Percentiles rank a stretch among this genome's conserved stretches.
phyloP scores from a whole-genome alignment of 2,113 vertebrate species.

The Pao palembangensis region DNA sequence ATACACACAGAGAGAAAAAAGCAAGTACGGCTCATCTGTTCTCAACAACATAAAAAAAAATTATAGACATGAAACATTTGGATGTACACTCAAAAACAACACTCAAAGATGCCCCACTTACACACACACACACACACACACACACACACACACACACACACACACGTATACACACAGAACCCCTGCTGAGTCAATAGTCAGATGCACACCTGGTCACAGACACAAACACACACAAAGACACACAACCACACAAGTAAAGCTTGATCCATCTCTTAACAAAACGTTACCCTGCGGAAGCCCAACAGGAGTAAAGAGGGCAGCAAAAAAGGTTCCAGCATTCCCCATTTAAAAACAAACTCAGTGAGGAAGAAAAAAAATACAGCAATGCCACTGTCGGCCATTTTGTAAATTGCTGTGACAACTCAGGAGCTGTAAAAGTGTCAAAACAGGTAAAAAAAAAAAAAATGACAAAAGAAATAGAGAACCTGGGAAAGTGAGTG shows the following conservation, averaged over 20 bases:
- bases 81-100: constrained; percentile 12
- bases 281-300: constrained; percentile 34
- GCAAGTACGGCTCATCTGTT: constrained; percentile 45
- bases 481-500: constrained; percentile 8
- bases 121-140: constrained; percentile 14
- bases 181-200: constrained; percentile 37
- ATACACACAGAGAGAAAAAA: constrained; percentile 12
- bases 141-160: background rate
- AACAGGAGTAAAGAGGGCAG: constrained; percentile 14
- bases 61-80: constrained; percentile 2
- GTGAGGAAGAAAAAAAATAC: constrained; percentile 20
- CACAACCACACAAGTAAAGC: constrained; percentile 16
- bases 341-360: constrained; percentile 45
- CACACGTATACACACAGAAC: constrained; percentile 7
- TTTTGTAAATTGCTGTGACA: constrained; percentile 61
- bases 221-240: constrained; percentile 30
- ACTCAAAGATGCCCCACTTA: constrained; percentile 4
- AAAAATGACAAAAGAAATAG: constrained; percentile 9
- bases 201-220: constrained; percentile 18
- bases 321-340: constrained; percentile 46
- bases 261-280: constrained; percentile 41
- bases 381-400: constrained; percentile 48
- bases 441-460: constrained; percentile 20
- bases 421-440: constrained; percentile 37
- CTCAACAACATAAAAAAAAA: constrained; percentile 12